Evolutionary conservation across 2,888 invertebrate genomes (phyloP), one percentile per base, ranked within the genome.

Genomic region (Argyresthia goedartella): DNA sequence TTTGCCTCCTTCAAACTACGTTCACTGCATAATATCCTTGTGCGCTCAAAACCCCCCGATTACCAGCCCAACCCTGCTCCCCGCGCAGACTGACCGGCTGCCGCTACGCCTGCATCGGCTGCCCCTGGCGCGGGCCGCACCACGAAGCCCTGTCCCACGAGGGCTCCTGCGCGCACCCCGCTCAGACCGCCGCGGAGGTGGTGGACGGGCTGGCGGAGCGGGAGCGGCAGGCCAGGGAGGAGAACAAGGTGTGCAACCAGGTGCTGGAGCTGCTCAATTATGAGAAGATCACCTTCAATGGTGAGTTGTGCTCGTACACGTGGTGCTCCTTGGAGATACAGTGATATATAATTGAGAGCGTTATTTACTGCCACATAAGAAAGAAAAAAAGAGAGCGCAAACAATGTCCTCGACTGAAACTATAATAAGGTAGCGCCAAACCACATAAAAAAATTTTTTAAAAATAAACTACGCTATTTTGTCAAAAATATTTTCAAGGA

Each of bases 261-360:
- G 88, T 98, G 58, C 93, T 96, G 71, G 94, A 95, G 71, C 89
- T 97, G 70, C 89, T 97, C 57, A 95, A 95, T 57, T 95, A 93
- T 73, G 97, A 98, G 82, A 97, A 96, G 87, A 95, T 97, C 66
- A 93, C 95, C 46, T 96, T 97, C 72, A 96, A 94, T 81, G 97
- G 97, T 96, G 76, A 76, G 81, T 69, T 47, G n/a, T n/a, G n/a
- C n/a, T n/a, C n/a, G n/a, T n/a, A n/a, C n/a, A n/a, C n/a, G n/a
- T n/a, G n/a, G n/a, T n/a, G n/a, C n/a, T n/a, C n/a, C n/a, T n/a
- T n/a, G n/a, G n/a, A n/a, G n/a, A n/a, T n/a, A n/a, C n/a, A n/a
- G n/a, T n/a, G n/a, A n/a, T n/a, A n/a, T n/a, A n/a, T n/a, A n/a
- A n/a, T n/a, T n/a, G n/a, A n/a, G n/a, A n/a, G n/a, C n/a, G n/a